phyloP scores from a whole-genome alignment of 2,888 invertebrate genomes.

The Polymixis flavicincta region DNA sequence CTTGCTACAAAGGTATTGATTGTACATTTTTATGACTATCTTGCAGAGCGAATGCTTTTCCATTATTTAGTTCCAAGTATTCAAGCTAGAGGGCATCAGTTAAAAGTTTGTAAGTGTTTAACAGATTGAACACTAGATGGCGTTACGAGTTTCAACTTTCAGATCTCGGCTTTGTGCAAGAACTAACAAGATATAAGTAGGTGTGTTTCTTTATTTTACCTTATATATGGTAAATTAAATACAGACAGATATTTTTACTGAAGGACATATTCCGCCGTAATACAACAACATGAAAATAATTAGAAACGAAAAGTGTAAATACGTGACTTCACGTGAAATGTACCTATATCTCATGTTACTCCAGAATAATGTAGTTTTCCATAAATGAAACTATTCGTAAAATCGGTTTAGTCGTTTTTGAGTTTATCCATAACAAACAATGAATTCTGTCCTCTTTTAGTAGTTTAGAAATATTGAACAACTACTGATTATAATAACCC shows the following conservation, averaged over 20 bases:
- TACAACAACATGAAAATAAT: neutral
- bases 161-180: neutral
- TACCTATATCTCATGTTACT: too few species aligned
- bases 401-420: too few species aligned
- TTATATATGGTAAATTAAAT: neutral
- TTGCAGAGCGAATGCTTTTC: too few species aligned
- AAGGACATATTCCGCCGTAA: neutral
- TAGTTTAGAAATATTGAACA: too few species aligned
- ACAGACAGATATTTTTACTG: neutral
- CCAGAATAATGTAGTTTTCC: too few species aligned
- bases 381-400: too few species aligned
- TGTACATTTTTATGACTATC: too few species aligned
- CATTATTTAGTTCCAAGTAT: neutral
- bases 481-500: neutral
- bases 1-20: too few species aligned
- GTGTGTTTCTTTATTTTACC: neutral
- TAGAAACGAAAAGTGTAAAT: neutral
- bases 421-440: too few species aligned
- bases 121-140: conserved; percentile 10
- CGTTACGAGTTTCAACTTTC: neutral
- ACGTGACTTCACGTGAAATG: too few species aligned
- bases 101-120: neutral
- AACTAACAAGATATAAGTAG: neutral
- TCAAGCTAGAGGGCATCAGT: conserved; percentile 15
- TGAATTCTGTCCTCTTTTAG: too few species aligned